Evolutionary conservation across 2,113 vertebrate species (phyloP).

Genomic region (Ptychochromis oligacanthus): DNA sequence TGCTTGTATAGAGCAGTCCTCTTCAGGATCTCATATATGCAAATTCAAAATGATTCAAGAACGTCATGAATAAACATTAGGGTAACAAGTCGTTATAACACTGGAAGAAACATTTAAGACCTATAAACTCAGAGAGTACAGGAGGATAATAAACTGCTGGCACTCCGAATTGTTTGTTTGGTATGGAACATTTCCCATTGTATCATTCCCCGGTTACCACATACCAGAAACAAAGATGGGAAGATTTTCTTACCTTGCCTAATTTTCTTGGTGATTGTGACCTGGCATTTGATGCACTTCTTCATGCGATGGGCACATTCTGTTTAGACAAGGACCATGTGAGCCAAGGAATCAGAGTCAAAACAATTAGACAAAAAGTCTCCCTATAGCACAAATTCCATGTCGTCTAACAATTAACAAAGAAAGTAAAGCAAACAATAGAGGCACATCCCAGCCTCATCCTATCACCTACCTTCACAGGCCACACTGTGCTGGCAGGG

Average conservation of each 20-base stretch:
- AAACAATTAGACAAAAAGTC: not conserved
- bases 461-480: conserved; percentile 87
- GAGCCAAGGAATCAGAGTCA: not conserved
- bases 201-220: not conserved
- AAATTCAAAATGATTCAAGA: not conserved
- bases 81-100: not conserved
- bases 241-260: conserved; percentile 85
- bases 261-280: conserved; percentile 93
- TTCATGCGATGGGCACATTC: conserved; percentile 98
- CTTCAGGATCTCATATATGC: not conserved
- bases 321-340: conserved; percentile 59
- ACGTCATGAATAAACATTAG: not conserved
- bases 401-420: not conserved
- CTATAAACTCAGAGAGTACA: not conserved
- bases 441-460: too few species aligned
- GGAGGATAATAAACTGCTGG: not conserved
- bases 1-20: too few species aligned
- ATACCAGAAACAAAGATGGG: not conserved
- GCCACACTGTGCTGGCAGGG: conserved; percentile 97
- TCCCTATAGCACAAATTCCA: not conserved
- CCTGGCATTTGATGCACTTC: conserved; percentile 98
- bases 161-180: not conserved
- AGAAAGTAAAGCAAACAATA: not conserved
- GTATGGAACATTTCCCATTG: not conserved
- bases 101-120: not conserved